Evolutionary conservation across 2,113 vertebrate species (phyloP).

Genomic region (Varanus salvator): DNA sequence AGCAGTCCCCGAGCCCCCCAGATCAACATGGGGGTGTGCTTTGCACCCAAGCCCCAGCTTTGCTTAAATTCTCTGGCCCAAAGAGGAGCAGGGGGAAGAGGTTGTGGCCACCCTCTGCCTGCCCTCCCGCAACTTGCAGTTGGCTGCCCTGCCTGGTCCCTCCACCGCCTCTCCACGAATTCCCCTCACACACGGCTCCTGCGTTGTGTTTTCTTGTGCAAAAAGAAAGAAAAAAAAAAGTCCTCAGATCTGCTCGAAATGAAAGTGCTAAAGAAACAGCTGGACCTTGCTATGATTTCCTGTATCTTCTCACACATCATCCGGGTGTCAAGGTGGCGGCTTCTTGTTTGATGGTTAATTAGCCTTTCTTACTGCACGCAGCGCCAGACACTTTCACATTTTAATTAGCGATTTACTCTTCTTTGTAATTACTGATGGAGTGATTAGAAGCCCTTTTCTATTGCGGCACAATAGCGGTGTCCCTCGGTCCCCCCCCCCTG

Average conservation of each 20-base stretch:
- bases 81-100: neutral
- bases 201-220: neutral
- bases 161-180: neutral
- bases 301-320: conserved; percentile 30
- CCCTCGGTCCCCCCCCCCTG: too few relatives aligned
- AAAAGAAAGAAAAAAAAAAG: fast-evolving
- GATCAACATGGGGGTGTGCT: neutral
- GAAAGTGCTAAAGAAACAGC: neutral
- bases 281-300: conserved; percentile 25
- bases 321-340: conserved; percentile 25
- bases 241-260: conserved; percentile 27
- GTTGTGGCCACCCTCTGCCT: neutral
- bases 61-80: neutral
- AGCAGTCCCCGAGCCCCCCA: neutral
- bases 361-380: conserved; percentile 39
- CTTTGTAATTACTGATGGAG: conserved; percentile 64
- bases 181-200: too few relatives aligned
- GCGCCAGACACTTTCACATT: conserved; percentile 52
- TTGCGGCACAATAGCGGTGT: conserved; percentile 19
- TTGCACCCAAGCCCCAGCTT: neutral
- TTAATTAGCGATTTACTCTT: conserved; percentile 64
- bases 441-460: conserved; percentile 55
- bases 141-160: neutral
- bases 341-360: conserved; percentile 56
- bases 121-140: neutral